phyloP scores from a whole-genome alignment of 2,888 invertebrate species.

The Mythimna ferrago region DNA sequence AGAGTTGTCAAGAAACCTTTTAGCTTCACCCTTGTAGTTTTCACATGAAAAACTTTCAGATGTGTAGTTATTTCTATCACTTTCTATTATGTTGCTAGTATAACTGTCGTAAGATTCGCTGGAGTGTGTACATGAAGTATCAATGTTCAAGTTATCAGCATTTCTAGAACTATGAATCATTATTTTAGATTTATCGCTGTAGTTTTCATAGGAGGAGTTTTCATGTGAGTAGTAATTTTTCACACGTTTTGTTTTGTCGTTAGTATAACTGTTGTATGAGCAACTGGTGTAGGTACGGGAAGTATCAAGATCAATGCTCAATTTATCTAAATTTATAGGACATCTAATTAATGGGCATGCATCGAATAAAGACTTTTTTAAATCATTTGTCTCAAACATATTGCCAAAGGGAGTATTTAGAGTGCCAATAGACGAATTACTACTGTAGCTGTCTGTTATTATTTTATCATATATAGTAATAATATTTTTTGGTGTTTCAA shows the following conservation, averaged over 20 bases:
- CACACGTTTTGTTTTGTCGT: constrained; percentile 19
- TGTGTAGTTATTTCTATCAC: background rate
- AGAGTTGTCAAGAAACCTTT: background rate
- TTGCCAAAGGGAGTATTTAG: background rate
- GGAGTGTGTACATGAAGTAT: constrained; percentile 16
- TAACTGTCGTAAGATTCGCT: constrained; percentile 15
- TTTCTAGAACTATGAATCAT: background rate
- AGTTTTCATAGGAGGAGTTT: background rate
- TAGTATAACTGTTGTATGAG: constrained; percentile 16
- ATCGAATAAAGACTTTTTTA: constrained; percentile 24
- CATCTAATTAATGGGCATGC: constrained; percentile 2
- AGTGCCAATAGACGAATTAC: constrained; percentile 32
- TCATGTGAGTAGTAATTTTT: constrained; percentile 3
- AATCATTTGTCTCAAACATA: constrained; percentile 25
- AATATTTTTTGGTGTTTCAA: constrained; percentile 4
- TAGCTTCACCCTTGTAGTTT: background rate
- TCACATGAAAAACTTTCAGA: background rate
- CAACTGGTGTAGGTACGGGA: constrained; percentile 10
- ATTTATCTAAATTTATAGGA: constrained; percentile 14
- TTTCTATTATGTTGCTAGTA: background rate
- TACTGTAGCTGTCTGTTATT: constrained; percentile 15
- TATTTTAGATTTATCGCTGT: background rate
- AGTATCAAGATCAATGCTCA: constrained; percentile 24
- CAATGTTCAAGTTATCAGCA: constrained; percentile 17
- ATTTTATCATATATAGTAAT: constrained; percentile 21